Percentiles rank a stretch among this genome's conserved stretches.
Evolutionary conservation across 2,113 vertebrate genomes (phyloP).

Genomic region (Hippocampus abdominalis): DNA sequence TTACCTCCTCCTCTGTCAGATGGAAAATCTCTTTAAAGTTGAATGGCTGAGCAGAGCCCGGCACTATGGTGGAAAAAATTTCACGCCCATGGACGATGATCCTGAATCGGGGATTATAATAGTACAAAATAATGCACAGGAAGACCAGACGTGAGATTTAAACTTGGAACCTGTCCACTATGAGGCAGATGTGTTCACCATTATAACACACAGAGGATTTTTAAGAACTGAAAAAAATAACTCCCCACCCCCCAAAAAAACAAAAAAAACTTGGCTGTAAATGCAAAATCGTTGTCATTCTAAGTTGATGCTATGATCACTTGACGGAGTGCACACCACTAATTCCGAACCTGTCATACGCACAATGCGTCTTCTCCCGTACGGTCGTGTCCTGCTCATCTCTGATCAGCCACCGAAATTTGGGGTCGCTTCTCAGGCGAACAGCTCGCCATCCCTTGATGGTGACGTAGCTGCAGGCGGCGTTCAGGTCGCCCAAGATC

Average conservation of each 20-base stretch:
- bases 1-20: slow-evolving; percentile 74
- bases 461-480: slow-evolving; percentile 79
- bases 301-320: not conserved
- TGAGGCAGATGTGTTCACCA: too few species aligned
- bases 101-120: slow-evolving; percentile 52
- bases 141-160: too few species aligned
- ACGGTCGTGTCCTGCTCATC: slow-evolving; percentile 82
- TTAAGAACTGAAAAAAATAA: too few species aligned
- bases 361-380: slow-evolving; percentile 73
- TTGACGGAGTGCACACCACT: not conserved
- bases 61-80: slow-evolving; percentile 66
- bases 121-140: not conserved
- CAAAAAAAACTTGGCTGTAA: too few species aligned
- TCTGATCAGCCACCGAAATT: slow-evolving; percentile 81
- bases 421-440: slow-evolving; percentile 66
- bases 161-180: too few species aligned
- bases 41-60: slow-evolving; percentile 75
- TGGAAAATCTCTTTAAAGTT: slow-evolving; percentile 76
- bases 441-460: slow-evolving; percentile 71
- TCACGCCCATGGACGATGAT: slow-evolving; percentile 79
- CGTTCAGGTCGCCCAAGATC: slow-evolving; percentile 84
- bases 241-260: too few species aligned
- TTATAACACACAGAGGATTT: too few species aligned
- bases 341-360: slow-evolving; percentile 76
- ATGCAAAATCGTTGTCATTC: not conserved